A percentile compares a stretch with the other conserved stretches of the same genome.
phyloP scores from a whole-genome alignment of 1,140 invertebrate species.

The Euura lappo region DNA sequence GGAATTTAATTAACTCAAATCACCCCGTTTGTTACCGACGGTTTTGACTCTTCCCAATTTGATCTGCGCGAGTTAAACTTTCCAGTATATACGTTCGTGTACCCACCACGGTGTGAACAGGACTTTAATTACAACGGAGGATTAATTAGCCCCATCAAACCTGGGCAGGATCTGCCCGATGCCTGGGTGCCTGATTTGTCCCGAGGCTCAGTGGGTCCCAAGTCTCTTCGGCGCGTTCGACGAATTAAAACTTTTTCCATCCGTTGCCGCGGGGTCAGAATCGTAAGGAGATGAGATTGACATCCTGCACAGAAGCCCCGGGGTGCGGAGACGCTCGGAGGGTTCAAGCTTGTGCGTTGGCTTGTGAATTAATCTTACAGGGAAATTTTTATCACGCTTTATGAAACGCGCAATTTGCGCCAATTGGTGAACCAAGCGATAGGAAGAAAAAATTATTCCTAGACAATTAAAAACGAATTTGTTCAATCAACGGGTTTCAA shows the following conservation, averaged over 20 bases:
- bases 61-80: slow-evolving; percentile 49
- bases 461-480: slow-evolving; percentile 6
- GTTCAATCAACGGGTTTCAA: not conserved
- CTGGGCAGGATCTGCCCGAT: slow-evolving; percentile 26
- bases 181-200: slow-evolving; percentile 12
- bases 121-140: slow-evolving; percentile 55
- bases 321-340: too few species aligned
- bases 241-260: slow-evolving; percentile 1
- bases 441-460: not conserved
- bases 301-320: too few species aligned
- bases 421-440: not conserved
- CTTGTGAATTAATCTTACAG: too few species aligned
- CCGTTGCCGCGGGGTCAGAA: not conserved
- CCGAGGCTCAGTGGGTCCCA: slow-evolving; percentile 6
- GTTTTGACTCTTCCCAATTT: slow-evolving; percentile 47
- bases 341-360: too few species aligned
- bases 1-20: slow-evolving; percentile 3
- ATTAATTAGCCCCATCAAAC: slow-evolving; percentile 52
- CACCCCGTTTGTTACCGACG: slow-evolving; percentile 28
- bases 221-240: not conserved
- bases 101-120: slow-evolving; percentile 37
- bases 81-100: slow-evolving; percentile 12
- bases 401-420: too few species aligned
- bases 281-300: not conserved
- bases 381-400: too few species aligned